These are phyloP conservation scores for Heliothis subflexa DNA, from an alignment of 1,140 invertebrate genomes.

Conservation along the genomic window DNA sequence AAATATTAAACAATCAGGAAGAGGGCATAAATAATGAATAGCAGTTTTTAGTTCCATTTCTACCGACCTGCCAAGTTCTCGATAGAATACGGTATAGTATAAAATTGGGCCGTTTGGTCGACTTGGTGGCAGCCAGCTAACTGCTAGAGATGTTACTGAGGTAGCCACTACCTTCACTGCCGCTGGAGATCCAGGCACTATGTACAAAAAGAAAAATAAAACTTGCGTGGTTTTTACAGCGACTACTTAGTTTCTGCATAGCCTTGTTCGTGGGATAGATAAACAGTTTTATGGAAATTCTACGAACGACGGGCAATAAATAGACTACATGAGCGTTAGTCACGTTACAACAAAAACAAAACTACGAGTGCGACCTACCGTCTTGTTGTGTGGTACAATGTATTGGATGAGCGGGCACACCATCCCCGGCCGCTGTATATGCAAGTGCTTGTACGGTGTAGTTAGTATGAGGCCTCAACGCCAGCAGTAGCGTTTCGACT, in stretches of 20 bases:
- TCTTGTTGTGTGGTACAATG: conserved; percentile 94
- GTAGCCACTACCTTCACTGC: conserved; percentile 93
- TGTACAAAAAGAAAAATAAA: conserved; percentile 27
- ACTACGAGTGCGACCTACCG: conserved; percentile 78
- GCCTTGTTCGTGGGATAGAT: not conserved
- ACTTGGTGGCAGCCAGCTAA: conserved; percentile 93
- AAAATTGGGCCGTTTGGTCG: conserved; percentile 93
- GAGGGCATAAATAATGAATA: not conserved
- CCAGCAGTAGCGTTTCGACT: conserved; percentile 91
- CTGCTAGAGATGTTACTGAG: conserved; percentile 91
- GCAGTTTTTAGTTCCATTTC: not conserved
- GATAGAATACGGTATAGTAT: conserved; percentile 94
- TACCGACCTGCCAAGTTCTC: conserved; percentile 87
- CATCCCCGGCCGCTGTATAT: conserved; percentile 94
- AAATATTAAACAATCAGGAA: not conserved
- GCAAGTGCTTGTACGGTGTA: conserved; percentile 95
- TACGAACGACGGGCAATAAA: too few species aligned
- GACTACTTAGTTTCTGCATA: not conserved
- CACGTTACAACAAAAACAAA: not conserved
- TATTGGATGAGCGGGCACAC: conserved; percentile 91
- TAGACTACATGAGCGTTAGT: not conserved
- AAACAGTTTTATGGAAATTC: not conserved
- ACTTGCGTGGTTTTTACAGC: not conserved
- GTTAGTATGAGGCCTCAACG: conserved; percentile 91
- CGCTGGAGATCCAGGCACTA: conserved; percentile 93